phyloP scores from a whole-genome alignment of 2,797 vertebrate species.

The Pelochelys cantorii region DNA sequence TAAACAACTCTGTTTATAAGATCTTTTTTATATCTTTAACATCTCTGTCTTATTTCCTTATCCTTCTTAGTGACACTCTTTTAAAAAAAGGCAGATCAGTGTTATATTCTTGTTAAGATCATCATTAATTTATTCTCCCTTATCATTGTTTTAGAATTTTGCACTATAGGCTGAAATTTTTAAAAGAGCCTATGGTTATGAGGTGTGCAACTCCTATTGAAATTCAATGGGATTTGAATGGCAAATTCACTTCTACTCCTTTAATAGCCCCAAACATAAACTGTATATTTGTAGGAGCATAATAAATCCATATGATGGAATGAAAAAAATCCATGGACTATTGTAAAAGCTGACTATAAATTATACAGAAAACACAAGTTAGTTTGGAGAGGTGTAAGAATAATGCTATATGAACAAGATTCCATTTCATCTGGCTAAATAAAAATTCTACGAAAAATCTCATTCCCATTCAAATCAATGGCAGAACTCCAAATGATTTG shows the following conservation, averaged over 20 bases:
- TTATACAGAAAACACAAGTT: background rate
- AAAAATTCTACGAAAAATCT: background rate
- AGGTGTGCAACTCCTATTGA: background rate
- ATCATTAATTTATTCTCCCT: background rate
- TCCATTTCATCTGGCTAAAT: background rate
- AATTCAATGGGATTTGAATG: background rate
- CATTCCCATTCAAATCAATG: background rate
- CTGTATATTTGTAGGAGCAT: background rate
- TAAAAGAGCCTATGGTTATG: background rate
- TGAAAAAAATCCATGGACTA: background rate
- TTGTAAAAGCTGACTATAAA: background rate
- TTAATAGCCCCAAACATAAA: background rate
- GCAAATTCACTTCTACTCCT: background rate
- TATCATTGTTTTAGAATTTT: background rate
- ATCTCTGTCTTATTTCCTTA: background rate
- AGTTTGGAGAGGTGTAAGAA: background rate
- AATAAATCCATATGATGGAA: background rate
- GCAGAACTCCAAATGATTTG: background rate
- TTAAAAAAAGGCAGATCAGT: no score
- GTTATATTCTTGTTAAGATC: background rate
- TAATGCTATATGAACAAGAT: background rate
- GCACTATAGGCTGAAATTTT: background rate
- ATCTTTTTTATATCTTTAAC: no score
- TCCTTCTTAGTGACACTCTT: background rate
- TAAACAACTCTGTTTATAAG: background rate